These are phyloP conservation scores for Pachymerium ferrugineum DNA, from an alignment of 2,888 invertebrate species.

Conservation along the genomic window DNA sequence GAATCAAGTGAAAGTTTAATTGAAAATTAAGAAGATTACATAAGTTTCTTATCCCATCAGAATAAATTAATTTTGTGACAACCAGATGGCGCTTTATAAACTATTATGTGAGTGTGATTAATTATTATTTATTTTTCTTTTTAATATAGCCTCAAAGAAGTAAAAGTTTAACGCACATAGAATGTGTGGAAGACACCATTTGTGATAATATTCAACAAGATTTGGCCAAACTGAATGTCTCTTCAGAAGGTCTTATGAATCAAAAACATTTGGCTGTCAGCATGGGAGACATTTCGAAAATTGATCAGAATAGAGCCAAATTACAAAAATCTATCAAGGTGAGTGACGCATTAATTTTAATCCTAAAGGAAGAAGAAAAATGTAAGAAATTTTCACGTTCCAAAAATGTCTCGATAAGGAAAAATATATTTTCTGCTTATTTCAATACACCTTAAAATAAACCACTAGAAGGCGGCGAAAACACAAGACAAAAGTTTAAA, in stretches of 20 bases:
- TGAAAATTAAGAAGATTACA: neutral
- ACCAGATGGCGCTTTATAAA: neutral
- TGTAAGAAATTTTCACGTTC: too few species aligned
- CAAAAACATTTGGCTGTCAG: conserved; percentile 4
- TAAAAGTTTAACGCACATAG: conserved; percentile 14
- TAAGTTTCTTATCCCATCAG: neutral
- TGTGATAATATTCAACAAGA: conserved; percentile 23
- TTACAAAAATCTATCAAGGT: conserved; percentile 3
- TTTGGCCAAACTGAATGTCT: neutral
- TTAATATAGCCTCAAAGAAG: neutral
- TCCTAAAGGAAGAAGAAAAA: too few species aligned
- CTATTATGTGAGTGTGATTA: neutral
- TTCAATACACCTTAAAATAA: too few species aligned
- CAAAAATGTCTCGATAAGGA: too few species aligned
- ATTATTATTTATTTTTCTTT: neutral
- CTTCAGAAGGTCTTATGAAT: neutral
- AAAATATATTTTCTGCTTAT: too few species aligned
- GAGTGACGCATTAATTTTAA: too few species aligned
- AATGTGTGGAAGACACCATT: conserved; percentile 5
- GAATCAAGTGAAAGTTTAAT: conserved; percentile 10
- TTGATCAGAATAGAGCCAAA: conserved; percentile 12
- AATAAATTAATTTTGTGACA: neutral
- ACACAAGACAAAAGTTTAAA: too few species aligned
- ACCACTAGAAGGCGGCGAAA: too few species aligned
- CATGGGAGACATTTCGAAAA: conserved; percentile 14